Evolutionary conservation across 2,797 vertebrate genomes (phyloP), one percentile per base, ranked within the genome.

Genomic region (Catostomus latipinnis): DNA sequence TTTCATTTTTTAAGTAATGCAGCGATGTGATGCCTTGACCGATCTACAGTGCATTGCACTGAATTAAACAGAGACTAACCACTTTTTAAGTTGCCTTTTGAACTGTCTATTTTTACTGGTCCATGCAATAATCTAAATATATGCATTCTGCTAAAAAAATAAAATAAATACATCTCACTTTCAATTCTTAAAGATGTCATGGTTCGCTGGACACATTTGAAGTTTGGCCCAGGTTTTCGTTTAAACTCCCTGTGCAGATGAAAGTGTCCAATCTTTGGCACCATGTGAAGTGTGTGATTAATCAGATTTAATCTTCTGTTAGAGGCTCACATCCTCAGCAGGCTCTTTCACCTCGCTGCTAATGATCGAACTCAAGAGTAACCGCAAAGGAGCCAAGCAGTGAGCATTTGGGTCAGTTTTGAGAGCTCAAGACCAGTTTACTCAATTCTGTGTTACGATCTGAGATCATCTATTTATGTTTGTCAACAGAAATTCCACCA

Each of bases 261-360:
- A 73, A 22, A 9, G 2, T 0, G 46, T 34, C 16, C 2, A 9
- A 50, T 61, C 12, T 9, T 73, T 34, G 52, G 56, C 12, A 34
- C 71, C 12, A 34, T 61, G 7, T 50, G 58, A 16, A 62, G 45
- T 73, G 46, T 34, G 34, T 52, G 18, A 63, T 62, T 73, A 74
- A 74, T 74, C 71, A 43, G 8, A 74, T 52, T 18, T 53, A 57
- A 74, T 62, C 6, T 57, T 45, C 53, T 34, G 9, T 57, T 71
- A 71, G 53, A 57, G 9, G 34, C n/a, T 46, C 71, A 62, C 58
- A 52, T 48, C 52, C 18, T 62, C 18, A 53, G 72, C 58, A 62
- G 18, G 58, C 62, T 53, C 72, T 52, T 74, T 62, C 72, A 53
- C 72, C 57, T 74, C 48, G 43, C 18, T 74, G 48, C 58, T 73